phyloP scores from a whole-genome alignment of 2,797 vertebrate species.

The Brotula barbata region DNA sequence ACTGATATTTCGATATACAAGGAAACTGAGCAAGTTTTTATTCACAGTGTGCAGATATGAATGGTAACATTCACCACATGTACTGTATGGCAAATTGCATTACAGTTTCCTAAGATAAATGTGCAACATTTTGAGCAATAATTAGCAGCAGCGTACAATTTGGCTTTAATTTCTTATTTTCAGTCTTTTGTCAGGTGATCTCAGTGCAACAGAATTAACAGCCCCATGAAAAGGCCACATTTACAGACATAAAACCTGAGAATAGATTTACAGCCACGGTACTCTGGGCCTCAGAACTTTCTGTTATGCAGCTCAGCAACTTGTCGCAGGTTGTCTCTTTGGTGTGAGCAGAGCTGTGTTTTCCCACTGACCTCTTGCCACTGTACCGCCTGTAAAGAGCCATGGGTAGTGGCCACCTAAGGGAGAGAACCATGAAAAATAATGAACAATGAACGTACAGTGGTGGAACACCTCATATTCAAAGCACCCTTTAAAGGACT shows the following conservation, averaged over 20 bases:
- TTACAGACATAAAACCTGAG: conserved; percentile 9
- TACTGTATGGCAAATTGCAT: conserved; percentile 4
- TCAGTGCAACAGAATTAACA: conserved; percentile 20
- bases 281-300: conserved; percentile 73
- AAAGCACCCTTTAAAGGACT: too few relatives aligned
- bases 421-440: background rate
- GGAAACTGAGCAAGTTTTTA: background rate
- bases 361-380: conserved; percentile 86
- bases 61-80: conserved; percentile 3
- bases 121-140: conserved; percentile 15
- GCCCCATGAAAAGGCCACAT: conserved; percentile 18
- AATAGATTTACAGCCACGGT: conserved; percentile 5
- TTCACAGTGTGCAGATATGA: conserved; percentile 6
- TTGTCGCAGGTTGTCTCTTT: conserved; percentile 80
- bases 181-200: conserved; percentile 6
- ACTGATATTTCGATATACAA: background rate
- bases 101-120: background rate
- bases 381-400: conserved; percentile 62
- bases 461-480: background rate
- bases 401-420: conserved; percentile 51
- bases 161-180: conserved; percentile 20
- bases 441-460: background rate
- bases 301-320: conserved; percentile 75
- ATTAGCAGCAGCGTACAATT: conserved; percentile 9
- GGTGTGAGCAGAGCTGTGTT: conserved; percentile 75